Conservation (phyloP, 92 coral and sea anemone species). For the Phenganax marumi region DNA sequence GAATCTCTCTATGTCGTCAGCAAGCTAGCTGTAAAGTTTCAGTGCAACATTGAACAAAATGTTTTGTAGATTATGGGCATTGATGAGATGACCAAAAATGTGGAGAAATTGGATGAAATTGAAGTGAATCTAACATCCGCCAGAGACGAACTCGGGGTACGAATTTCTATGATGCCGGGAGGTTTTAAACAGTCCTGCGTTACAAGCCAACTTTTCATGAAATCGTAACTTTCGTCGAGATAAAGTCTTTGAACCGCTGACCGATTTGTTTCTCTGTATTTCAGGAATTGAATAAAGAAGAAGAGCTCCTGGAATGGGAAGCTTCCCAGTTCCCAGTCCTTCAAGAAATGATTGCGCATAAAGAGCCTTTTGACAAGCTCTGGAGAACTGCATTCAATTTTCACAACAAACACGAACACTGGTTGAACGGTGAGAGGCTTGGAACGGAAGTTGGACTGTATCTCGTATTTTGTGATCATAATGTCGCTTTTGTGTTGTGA, state of each 20-base stretch:
- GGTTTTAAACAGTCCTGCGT: too few relatives aligned
- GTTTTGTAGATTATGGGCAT: constrained; percentile 82
- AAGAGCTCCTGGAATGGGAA: constrained; percentile 90
- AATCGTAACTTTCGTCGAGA: too few relatives aligned
- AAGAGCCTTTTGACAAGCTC: constrained; percentile 96
- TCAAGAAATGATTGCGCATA: constrained; percentile 92
- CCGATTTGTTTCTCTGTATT: not conserved
- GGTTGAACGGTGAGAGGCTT: constrained; percentile 79
- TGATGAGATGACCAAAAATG: constrained; percentile 98
- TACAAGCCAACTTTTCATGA: not conserved
- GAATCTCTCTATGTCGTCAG: not conserved
- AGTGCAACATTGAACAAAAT: too few relatives aligned
- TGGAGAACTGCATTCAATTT: constrained; percentile 95
- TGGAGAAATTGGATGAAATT: constrained; percentile 93
- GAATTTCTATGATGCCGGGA: not conserved
- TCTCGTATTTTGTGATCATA: constrained; percentile 2
- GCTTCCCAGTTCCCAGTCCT: constrained; percentile 96
- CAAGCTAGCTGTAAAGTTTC: too few relatives aligned
- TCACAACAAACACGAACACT: constrained; percentile 91
- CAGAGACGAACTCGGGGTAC: constrained; percentile 81
- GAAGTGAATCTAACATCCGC: constrained; percentile 73
- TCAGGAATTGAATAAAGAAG: constrained; percentile 84
- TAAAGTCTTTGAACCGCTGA: too few relatives aligned
- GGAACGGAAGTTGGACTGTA: not conserved
- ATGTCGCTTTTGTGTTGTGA: not conserved